Percentiles rank a stretch among this genome's conserved stretches.
Conservation (phyloP, 2,113 vertebrate genomes). For the Pao palembangensis region DNA sequence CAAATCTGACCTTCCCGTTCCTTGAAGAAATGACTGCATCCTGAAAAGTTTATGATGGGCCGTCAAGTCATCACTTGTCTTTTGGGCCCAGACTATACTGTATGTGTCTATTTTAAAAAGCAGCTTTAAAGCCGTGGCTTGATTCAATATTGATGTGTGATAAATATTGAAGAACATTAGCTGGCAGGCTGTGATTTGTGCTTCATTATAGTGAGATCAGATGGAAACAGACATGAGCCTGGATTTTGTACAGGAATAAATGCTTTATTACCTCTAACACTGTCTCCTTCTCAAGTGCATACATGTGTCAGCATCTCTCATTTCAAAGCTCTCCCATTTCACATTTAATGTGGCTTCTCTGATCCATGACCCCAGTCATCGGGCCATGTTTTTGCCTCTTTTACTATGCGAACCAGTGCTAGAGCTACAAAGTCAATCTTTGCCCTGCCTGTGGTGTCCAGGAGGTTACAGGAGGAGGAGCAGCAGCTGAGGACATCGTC, state of each 20-base stretch:
- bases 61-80: slow-evolving; percentile 36
- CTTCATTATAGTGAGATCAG: slow-evolving; percentile 65
- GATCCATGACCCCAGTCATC: slow-evolving; percentile 12
- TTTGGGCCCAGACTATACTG: slow-evolving; percentile 2
- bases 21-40: slow-evolving; percentile 7
- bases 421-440: not conserved
- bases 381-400: not conserved
- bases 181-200: slow-evolving; percentile 29
- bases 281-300: slow-evolving; percentile 12
- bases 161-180: slow-evolving; percentile 64
- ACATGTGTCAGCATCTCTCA: slow-evolving; percentile 44
- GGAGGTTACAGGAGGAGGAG: slow-evolving; percentile 89
- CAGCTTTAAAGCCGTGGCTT: slow-evolving; percentile 54
- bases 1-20: slow-evolving; percentile 22
- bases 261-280: slow-evolving; percentile 41
- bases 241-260: slow-evolving; percentile 31
- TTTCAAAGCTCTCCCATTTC: slow-evolving; percentile 37
- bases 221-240: slow-evolving; percentile 65
- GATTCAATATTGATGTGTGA: slow-evolving; percentile 64
- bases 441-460: slow-evolving; percentile 46
- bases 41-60: slow-evolving; percentile 48
- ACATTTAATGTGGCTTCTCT: slow-evolving; percentile 10
- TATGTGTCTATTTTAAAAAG: slow-evolving; percentile 40
- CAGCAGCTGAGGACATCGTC: slow-evolving; percentile 90
- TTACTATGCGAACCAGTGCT: not conserved